Percentiles rank a stretch among this genome's conserved stretches.
These are phyloP conservation scores for Agrotis ipsilon DNA, from an alignment of 2,888 invertebrate species.

Conservation along the genomic window DNA sequence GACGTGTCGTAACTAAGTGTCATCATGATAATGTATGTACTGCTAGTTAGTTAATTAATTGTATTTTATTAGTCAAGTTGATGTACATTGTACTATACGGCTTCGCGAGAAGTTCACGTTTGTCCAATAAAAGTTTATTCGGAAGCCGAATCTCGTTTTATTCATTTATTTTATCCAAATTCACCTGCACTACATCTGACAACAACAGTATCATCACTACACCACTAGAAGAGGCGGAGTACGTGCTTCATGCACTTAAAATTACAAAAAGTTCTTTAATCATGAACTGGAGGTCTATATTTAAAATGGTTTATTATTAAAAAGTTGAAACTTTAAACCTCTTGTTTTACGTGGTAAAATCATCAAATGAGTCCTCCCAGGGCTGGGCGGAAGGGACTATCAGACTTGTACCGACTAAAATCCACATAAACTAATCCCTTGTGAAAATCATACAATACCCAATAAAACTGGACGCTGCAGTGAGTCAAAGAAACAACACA, in stretches of 20 bases:
- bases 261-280: too few species aligned
- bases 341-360: too few species aligned
- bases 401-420: too few species aligned
- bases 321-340: background rate
- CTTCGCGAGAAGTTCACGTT: constrained; percentile 81
- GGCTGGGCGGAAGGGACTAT: too few species aligned
- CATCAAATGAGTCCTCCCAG: too few species aligned
- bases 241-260: background rate
- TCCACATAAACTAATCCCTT: background rate
- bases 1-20: constrained; percentile 43
- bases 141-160: constrained; percentile 83
- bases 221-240: background rate
- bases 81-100: constrained; percentile 82
- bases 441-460: background rate
- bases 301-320: too few species aligned
- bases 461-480: background rate
- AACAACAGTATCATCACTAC: too few species aligned
- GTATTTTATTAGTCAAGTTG: constrained; percentile 84
- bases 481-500: background rate
- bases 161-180: constrained; percentile 48
- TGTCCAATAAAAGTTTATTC: constrained; percentile 90
- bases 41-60: constrained; percentile 80
- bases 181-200: background rate
- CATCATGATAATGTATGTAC: constrained; percentile 59
- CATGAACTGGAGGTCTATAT: too few species aligned